Base-by-base conservation (phyloP, 2,888 invertebrate species). In the Scaptomyza tumidula region DNA sequence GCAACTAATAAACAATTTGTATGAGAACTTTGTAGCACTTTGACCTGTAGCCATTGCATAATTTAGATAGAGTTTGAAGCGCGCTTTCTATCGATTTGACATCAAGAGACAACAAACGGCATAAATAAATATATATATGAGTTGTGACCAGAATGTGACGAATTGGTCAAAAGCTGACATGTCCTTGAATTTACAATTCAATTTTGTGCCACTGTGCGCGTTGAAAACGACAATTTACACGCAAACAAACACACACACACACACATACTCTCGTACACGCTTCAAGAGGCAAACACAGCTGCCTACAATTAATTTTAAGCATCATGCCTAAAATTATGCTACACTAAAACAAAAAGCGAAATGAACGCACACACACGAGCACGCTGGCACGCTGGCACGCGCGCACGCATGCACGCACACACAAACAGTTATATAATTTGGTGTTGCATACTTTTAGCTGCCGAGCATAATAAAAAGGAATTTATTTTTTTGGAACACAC, bases 111-210 rank as follows among this genome's bases (percentile, higher is more conserved):
- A 37, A 45, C 45, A 37, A 37, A 24, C n/a, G 60, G 53, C 52
- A 53, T 44, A 6, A 60, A 50, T 53, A 53, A 39, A 33, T 57
- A 37, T 37, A 37, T 6, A 37, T 39, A n/a, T n/a, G n/a, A n/a
- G n/a, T n/a, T 19, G 41, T 67, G 67, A 50, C 31, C 10, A 33
- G 9, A 33, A 33, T 7, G 10, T 46, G 48, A n/a, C 27, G n/a
- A 14, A 45, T n/a, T n/a, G n/a, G n/a, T n/a, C n/a, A n/a, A n/a
- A 29, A 59, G 43, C 44, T 66, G 66, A 11, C 37, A 48, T 85
- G 86, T 86, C 83, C 87, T 83, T 83, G 83, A 84, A 81, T 78
- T 81, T 70, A n/a, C 66, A 86, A 86, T 84, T 81, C n/a, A 76
- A 76, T 48, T 69, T 37, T 14, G 62, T 19, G 60, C 61, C 48